Base-by-base conservation (phyloP, 2,797 vertebrate genomes). In the Choloepus didactylus region DNA sequence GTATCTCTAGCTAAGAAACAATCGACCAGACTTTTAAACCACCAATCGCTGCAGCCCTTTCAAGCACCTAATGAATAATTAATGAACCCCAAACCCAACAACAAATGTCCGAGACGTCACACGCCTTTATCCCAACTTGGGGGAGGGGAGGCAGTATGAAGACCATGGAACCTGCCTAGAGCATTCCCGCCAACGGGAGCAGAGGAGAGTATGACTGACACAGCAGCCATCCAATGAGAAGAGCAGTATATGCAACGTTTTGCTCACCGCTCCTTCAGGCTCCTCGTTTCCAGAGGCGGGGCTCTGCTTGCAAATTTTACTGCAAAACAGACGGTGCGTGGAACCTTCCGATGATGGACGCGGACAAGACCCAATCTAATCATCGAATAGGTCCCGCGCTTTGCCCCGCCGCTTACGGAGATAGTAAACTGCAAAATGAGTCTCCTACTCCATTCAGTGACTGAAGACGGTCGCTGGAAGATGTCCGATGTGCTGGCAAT, bases 11-110 rank as follows among this genome's bases (percentile, higher is more conserved):
- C 86, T 56, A 51, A 79, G 87, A 92, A 95, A 86, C 79, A 46
- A 67, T 21, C 11, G 27, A 44, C 69, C 41, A 0, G 79, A 29
- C 19, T 9, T 80, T 90, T 69, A 51, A 14, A 29, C 69, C 73
- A 80, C 97, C 97, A 97, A 96, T 96, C 85, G 41, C 84, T 6
- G 80, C 70, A 59, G 79, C 44, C 18, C 44, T 73, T 72, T 69
- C 69, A 82, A 93, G 35, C 14, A 38, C 64, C 77, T 93, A 6
- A 91, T 97, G 91, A 97, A 97, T 95, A 97, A 96, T 96, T 95
- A 89, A 97, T 85, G 0, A 96, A 15, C 0, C 62, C 54, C 62
- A 95, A 86, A 21, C 90, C 91, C 75, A 95, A 76, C 98, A 97
- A 95, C 96, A 96, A 97, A 91, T 21, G 64, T 59, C 67, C 18